phyloP scores from a whole-genome alignment of 2,113 vertebrate genomes.

The Eupsittula cactorum region DNA sequence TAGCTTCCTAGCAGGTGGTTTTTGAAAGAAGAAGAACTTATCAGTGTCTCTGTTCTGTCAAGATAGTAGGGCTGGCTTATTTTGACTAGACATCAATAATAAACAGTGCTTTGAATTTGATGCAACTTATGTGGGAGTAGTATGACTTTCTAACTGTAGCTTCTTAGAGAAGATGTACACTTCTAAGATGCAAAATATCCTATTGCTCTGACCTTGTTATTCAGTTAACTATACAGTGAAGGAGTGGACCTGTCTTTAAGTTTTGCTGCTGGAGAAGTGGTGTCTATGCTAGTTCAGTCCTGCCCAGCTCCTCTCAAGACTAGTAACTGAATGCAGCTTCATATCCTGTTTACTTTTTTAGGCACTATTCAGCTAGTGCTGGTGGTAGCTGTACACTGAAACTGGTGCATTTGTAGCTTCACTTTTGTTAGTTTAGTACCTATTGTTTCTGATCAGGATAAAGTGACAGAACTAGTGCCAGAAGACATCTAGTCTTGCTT shows the following conservation, averaged over 20 bases:
- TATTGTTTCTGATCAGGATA: neutral
- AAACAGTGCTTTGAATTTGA: neutral
- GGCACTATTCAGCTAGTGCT: neutral
- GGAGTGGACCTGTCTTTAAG: neutral
- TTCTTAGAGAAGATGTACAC: neutral
- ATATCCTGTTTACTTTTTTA: neutral
- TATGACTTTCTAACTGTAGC: neutral
- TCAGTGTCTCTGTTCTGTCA: neutral
- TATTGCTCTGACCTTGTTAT: neutral
- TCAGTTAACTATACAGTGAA: neutral
- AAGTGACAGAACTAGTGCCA: neutral
- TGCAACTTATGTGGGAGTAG: neutral
- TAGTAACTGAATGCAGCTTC: neutral
- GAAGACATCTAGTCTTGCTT: neutral
- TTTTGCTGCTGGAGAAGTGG: neutral
- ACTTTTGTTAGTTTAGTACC: neutral
- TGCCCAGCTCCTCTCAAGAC: neutral
- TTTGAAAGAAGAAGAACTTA: neutral
- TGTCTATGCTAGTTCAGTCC: neutral
- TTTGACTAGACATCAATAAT: slow-evolving; percentile 21
- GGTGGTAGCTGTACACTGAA: neutral
- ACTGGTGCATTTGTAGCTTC: neutral
- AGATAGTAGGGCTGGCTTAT: slow-evolving; percentile 15
- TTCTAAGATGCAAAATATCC: neutral
- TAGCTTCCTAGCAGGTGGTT: neutral